Base-by-base conservation (phyloP, 2,797 vertebrate species). In the Neopelma chrysocephalum region DNA sequence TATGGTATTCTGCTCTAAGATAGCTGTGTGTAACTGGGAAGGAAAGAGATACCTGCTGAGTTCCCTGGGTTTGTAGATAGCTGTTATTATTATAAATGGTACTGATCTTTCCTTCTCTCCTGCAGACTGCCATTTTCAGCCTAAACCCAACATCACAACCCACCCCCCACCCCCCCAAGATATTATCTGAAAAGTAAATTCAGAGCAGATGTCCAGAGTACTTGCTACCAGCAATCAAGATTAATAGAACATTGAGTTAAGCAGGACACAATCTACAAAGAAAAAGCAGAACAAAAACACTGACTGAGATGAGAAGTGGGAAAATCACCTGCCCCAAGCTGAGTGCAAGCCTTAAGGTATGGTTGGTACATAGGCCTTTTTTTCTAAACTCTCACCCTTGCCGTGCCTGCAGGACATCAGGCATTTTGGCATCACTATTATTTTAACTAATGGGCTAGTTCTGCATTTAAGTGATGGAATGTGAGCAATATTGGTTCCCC, bases 151-250 rank as follows among this genome's bases (percentile, higher is more conserved):
- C 70, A 88, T 89, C 93, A 87, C 42, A 68, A 65, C 94, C 69
- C 83, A 15, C n/a, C 27, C 12, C 6, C 34, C 7, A 25, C 6
- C 6, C 65, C 26, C 64, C 89, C 34, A 27, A 97, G 83, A 95
- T 93, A 93, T 89, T 94, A 96, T 97, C 97, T 89, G 89, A 96
- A 97, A 97, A 96, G 80, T 68, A 97, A 97, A 97, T 96, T 94
- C 58, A 95, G 94, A 98, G 91, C 96, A 98, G 96, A 98, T 98
- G 97, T 96, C 93, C 96, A 94, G 92, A 97, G 84, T 90, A 86
- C 89, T 96, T 90, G 43, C 69, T 96, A 95, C 90, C 57, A 93
- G 91, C 66, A 54, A 78, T 71, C 80, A 90, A 95, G 85, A 93
- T 92, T 92, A 93, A 84, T 60, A 92, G 88, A 91, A 82, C 82